phyloP scores from a whole-genome alignment of 2,113 vertebrate genomes.

The Theristicus caerulescens region DNA sequence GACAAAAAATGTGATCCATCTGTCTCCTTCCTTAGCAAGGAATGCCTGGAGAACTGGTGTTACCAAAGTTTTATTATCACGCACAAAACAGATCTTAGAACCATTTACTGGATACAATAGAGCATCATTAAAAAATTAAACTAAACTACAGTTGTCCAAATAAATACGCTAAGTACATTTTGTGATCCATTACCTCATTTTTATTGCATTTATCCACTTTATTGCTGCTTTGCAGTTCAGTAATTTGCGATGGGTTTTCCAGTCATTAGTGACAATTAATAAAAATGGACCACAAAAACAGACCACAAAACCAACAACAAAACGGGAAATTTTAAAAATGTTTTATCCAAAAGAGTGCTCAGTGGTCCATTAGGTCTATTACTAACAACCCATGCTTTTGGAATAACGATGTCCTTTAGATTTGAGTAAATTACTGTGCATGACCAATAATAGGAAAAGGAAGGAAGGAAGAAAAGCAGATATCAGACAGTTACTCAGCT shows the following conservation, averaged over 20 bases:
- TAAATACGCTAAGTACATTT: conserved; percentile 24
- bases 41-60: not conserved
- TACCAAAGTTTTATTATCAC: conserved; percentile 23
- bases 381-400: not conserved
- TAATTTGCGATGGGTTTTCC: conserved; percentile 14
- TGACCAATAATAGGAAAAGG: not conserved
- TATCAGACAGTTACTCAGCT: not conserved
- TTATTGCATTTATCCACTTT: conserved; percentile 25
- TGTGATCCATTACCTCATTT: conserved; percentile 33
- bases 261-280: not conserved
- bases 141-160: conserved; percentile 19
- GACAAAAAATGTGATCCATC: not conserved
- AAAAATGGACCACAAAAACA: not conserved
- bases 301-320: not conserved
- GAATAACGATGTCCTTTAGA: not conserved
- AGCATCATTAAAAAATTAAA: conserved; percentile 31
- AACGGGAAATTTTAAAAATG: not conserved
- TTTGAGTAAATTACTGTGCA: not conserved
- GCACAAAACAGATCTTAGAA: conserved; percentile 25
- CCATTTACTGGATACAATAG: not conserved
- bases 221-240: conserved; percentile 11
- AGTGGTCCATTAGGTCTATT: not conserved
- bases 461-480: not conserved
- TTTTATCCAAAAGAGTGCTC: not conserved
- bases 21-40: not conserved